Base-by-base conservation (phyloP, 2,888 invertebrate genomes). In the Galerucella nymphaeae region DNA sequence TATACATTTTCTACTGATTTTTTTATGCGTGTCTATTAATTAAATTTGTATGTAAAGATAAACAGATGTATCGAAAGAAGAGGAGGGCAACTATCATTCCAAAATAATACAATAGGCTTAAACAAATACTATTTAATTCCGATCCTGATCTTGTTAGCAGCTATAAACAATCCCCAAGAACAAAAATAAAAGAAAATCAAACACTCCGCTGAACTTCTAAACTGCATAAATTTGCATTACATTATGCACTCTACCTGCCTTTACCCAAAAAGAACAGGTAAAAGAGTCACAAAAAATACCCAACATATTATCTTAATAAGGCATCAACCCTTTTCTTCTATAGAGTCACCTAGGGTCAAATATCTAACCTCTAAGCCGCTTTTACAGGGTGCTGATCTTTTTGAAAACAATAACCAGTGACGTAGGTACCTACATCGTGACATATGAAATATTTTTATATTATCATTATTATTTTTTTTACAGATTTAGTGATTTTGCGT, bases 141-240 rank as follows among this genome's bases (percentile, higher is more conserved):
- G 61, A 13, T 41, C n/a, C 61, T 62, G 61, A 42, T 42, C 16
- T 62, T 18, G 41, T 62, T 62, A 62, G 42, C 18, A 50, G 13
- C 50, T 16, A 68, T 14, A 50, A 68, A 68, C 41, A 16, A 66
- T 55, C 38, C 65, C 42, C 48, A 23, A 50, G 53, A 71, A 66
- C 13, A 66, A 66, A 71, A 75, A 75, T 69, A 71, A 75, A 69
- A 70, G 55, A 59, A 71, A 74, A 69, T 67, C 71, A 55, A 68
- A 69, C 65, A 64, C 50, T 53, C 42, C 58, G 67, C 71, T 66
- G 64, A 30, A 66, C 63, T 66, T 73, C 63, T 70, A 73, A 73
- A 73, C 74, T 73, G 76, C 73, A 76, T 76, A 70, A 50, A 76
- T 76, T 76, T 71, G 76, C 76, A 76, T 76, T 72, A 69, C 53